A percentile compares a stretch with the other conserved stretches of the same genome.
Evolutionary conservation across 2,797 vertebrate species (phyloP).

Genomic region (Octomys mimax): DNA sequence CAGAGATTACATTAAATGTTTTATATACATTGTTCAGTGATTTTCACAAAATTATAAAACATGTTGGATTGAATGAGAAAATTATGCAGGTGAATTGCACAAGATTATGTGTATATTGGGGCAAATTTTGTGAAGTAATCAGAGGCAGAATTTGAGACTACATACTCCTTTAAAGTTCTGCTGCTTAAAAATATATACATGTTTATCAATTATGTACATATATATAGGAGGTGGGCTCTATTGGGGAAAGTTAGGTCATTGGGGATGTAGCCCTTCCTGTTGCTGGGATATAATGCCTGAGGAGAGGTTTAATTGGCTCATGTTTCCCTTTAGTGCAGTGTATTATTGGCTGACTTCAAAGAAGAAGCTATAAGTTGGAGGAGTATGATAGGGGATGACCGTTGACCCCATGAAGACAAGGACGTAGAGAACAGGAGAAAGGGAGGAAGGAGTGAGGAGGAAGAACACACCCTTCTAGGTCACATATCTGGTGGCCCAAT

Average conservation of each 20-base stretch:
- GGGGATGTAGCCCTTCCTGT: not conserved
- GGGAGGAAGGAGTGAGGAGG: not conserved
- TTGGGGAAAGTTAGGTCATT: not conserved
- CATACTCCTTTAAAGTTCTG: not conserved
- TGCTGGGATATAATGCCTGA: not conserved
- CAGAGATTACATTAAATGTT: not conserved
- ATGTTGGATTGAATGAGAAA: slow-evolving; percentile 6
- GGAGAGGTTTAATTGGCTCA: not conserved
- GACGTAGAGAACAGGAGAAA: not conserved
- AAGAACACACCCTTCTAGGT: not conserved
- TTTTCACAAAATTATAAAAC: slow-evolving; percentile 12
- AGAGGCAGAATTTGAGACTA: not conserved
- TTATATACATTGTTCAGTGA: not conserved
- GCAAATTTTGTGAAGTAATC: not conserved
- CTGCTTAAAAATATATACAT: not conserved
- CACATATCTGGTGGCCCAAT: not conserved
- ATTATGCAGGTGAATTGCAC: not conserved
- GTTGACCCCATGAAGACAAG: not conserved
- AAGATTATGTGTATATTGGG: not conserved
- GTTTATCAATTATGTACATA: not conserved
- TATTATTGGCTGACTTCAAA: not conserved
- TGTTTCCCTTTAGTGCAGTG: not conserved
- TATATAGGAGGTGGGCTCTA: not conserved
- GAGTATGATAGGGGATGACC: too few species aligned
- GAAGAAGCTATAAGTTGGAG: not conserved